Base-by-base conservation (phyloP, 2,888 invertebrate genomes). In the Cabera pusaria region DNA sequence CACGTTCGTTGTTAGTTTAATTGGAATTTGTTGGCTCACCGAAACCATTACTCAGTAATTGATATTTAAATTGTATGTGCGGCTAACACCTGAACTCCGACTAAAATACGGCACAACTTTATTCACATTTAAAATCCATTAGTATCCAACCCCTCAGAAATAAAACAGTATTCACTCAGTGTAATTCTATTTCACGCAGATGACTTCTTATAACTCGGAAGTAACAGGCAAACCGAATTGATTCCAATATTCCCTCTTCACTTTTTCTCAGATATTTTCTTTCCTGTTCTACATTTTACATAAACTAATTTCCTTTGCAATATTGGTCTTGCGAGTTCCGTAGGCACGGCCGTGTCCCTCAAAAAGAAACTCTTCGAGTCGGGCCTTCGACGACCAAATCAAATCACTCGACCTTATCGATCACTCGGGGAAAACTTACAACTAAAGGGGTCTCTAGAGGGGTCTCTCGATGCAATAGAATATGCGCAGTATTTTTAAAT, bases 291-390 rank as follows among this genome's bases (percentile, higher is more conserved):
- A 84, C 83, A 85, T 87, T 87, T 86, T 86, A 82, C 84, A 85
- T 88, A 88, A 88, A 87, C 87, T 87, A 86, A 88, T 88, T 88
- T 87, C 85, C 87, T 81, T 68, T 71, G 79, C 85, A 87, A 87
- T 88, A 88, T 88, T 86, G 87, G 84, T 85, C 80, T 79, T 75
- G 77, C 84, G 82, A 78, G 85, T 84, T 78, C 77, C 71, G 78
- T 79, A 82, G 79, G 82, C 81, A 75, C 72, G 74, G 77, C 67
- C 72, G 77, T 64, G 70, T 75, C 73, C 72, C 70, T 81, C 78
- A 72, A 77, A 83, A 85, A 82, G 80, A 78, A 81, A 80, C 76
- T 81, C 80, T 60, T 61, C 64, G 71, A 70, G 58, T 70, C 68
- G 70, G 73, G 73, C 72, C 75, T 74, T 63, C 78, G 72, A 62